A percentile compares a stretch with the other conserved stretches of the same genome.
These are phyloP conservation scores for Rhadinocentrus ornatus DNA, from an alignment of 2,797 vertebrate species.

Conservation along the genomic window DNA sequence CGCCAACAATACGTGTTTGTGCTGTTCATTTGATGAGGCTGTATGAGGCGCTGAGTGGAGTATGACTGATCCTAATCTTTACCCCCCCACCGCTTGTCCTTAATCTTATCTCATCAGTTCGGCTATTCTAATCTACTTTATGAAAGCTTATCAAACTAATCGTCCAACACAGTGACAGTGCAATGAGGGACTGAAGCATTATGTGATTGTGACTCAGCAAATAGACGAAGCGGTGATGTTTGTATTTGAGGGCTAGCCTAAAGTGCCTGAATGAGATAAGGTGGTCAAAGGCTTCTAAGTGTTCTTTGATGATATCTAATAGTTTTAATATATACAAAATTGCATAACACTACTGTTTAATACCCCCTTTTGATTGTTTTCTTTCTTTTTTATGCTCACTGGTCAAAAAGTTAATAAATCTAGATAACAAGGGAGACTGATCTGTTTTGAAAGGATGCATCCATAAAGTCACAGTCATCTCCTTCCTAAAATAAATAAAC, in stretches of 20 bases:
- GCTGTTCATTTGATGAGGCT: conserved; percentile 65
- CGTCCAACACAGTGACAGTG: conserved; percentile 63
- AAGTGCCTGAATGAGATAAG: conserved; percentile 51
- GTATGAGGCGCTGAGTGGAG: conserved; percentile 40
- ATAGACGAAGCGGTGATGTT: conserved; percentile 27
- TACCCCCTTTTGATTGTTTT: conserved; percentile 26
- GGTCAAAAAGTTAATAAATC: conserved; percentile 2
- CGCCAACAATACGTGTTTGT: conserved; percentile 47
- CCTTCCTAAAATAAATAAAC: conserved; percentile 56
- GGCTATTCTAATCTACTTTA: conserved; percentile 78
- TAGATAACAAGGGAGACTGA: neutral
- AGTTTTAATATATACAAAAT: neutral
- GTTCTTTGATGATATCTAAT: conserved; percentile 18
- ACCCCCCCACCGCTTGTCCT: conserved; percentile 32
- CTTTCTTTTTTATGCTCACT: neutral
- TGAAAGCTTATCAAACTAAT: conserved; percentile 80
- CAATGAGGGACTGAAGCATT: conserved; percentile 47
- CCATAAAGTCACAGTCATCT: conserved; percentile 17
- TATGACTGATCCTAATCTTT: conserved; percentile 63
- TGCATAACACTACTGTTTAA: conserved; percentile 13
- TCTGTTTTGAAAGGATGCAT: conserved; percentile 17
- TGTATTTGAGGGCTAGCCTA: conserved; percentile 30
- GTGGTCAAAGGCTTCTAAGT: conserved; percentile 24
- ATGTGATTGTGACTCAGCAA: conserved; percentile 71
- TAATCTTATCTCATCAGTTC: conserved; percentile 77